These are phyloP conservation scores for Strix uralensis DNA, from an alignment of 2,113 vertebrate species.

Conservation along the genomic window DNA sequence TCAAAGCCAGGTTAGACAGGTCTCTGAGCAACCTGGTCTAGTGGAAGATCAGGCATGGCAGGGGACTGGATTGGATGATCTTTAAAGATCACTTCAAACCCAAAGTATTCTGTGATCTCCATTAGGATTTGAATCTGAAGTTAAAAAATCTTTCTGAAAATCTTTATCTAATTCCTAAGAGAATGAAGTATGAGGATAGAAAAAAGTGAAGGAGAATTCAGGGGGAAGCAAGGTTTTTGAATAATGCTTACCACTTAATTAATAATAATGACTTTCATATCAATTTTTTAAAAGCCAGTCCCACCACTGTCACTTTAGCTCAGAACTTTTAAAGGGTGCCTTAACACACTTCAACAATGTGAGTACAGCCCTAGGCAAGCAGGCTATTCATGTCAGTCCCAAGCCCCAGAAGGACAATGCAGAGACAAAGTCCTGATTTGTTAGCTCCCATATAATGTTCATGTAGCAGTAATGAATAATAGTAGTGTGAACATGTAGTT, in stretches of 20 bases:
- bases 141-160: neutral
- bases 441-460: neutral
- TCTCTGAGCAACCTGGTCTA: too few species aligned
- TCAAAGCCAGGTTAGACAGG: too few species aligned
- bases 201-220: neutral
- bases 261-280: neutral
- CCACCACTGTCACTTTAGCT: rapidly evolving
- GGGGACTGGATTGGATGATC: too few species aligned
- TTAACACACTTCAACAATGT: neutral
- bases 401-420: neutral
- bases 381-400: too few species aligned
- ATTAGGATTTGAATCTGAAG: neutral
- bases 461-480: neutral
- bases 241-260: neutral
- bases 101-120: neutral
- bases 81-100: too few species aligned
- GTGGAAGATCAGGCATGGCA: too few species aligned
- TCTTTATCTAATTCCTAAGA: neutral
- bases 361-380: neutral
- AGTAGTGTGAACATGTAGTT: neutral
- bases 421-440: neutral
- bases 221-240: neutral
- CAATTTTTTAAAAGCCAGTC: neutral
- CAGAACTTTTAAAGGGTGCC: neutral
- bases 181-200: neutral